Conservation (phyloP, 2,113 vertebrate species). For the Pseudorectes ferrugineus region DNA sequence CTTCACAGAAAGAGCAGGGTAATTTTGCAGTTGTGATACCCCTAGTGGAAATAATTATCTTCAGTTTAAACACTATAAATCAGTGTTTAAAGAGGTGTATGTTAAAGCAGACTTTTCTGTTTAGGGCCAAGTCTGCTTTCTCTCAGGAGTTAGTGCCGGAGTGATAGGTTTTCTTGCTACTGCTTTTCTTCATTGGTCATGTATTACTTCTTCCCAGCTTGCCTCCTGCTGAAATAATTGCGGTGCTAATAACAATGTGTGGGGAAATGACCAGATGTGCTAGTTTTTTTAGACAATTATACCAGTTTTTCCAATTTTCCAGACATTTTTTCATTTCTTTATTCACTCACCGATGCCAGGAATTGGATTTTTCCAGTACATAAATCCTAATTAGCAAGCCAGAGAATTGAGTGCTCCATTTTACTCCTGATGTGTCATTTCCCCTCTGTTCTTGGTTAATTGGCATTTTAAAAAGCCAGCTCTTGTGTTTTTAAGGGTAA, state of each 20-base stretch:
- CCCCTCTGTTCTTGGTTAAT: conserved; percentile 38
- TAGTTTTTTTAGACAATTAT: conserved; percentile 56
- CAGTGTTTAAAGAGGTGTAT: background rate
- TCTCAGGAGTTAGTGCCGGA: background rate
- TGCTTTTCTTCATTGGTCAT: conserved; percentile 27
- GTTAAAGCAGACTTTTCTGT: background rate
- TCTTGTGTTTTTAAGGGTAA: background rate
- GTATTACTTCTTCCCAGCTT: conserved; percentile 35
- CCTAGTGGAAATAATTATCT: conserved; percentile 27
- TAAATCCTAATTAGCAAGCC: conserved; percentile 56
- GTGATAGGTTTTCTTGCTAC: conserved; percentile 22
- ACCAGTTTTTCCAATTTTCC: conserved; percentile 49
- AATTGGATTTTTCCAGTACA: conserved; percentile 54
- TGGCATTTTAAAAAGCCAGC: conserved; percentile 3
- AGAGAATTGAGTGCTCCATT: conserved; percentile 29
- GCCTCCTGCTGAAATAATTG: conserved; percentile 61
- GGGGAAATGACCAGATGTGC: conserved; percentile 42
- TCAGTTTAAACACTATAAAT: conserved; percentile 39
- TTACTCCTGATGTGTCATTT: conserved; percentile 47
- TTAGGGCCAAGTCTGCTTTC: background rate
- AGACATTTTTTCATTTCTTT: conserved; percentile 48
- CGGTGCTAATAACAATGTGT: conserved; percentile 51
- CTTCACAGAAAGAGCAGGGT: background rate
- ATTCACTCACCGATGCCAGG: conserved; percentile 47
- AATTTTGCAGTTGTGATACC: background rate